Base-by-base conservation (phyloP, 1,140 invertebrate genomes). In the Tetranychus cinnabarinus region DNA sequence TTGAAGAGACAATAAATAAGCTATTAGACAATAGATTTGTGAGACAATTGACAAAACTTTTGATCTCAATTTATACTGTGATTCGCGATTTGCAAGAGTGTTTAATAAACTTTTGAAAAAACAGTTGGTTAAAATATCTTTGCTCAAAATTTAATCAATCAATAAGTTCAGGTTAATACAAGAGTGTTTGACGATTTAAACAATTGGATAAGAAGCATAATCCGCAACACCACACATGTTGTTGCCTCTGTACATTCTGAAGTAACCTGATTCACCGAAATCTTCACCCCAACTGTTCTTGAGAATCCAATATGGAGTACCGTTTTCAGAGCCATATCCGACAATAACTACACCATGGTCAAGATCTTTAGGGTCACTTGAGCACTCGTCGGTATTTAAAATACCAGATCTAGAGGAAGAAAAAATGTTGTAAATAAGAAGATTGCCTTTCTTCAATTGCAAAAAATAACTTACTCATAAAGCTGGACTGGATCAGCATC, bases 151-250 rank as follows among this genome's bases (percentile, higher is more conserved):
- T 23, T 23, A 23, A 23, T 23, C 23, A 23, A 23, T 23, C 23
- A 23, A 23, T 23, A 23, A 23, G 23, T 23, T 0, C 23, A 23
- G 23, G 23, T 23, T 23, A 23, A 23, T 23, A 23, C 23, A 23
- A 23, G 23, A 23, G 23, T 23, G 0, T 0, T 23, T 23, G 23
- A 0, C 0, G 23, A 23, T 23, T 68, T 69, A 75, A 46, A 75
- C 70, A 0, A 68, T 60, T 8, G 72, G 75, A 65, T 74, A 75
- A 57, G 68, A 72, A 62, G 90, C 84, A 60, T 74, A 70, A 23
- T 81, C 80, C 37, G 89, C 88, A 70, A 96, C 82, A 68, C 90
- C 90, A 72, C 90, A 96, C 68, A 84, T 79, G 71, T 95, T 93
- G 66, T 80, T 79, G 72, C 93, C 92, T 65, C 88, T 78, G 3